These are phyloP conservation scores for Drosophila kanapiae DNA, from an alignment of 1,140 invertebrate genomes.

Conservation along the genomic window DNA sequence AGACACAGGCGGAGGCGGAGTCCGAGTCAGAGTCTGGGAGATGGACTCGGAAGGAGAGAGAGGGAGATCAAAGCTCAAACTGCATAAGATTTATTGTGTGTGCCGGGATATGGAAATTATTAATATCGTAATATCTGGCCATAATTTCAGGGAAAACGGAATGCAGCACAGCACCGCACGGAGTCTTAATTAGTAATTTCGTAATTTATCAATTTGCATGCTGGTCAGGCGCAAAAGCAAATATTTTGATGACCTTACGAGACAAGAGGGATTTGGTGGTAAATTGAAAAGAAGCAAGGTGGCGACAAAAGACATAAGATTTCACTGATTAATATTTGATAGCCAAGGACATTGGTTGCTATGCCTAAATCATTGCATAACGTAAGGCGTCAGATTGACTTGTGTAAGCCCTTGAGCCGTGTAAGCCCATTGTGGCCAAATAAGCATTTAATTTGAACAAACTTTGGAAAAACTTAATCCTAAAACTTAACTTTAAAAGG, in stretches of 20 bases:
- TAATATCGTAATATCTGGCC: conserved; percentile 79
- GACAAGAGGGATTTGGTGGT: conserved; percentile 4
- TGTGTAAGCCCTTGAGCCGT: conserved; percentile 24
- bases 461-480: background rate
- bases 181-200: conserved; percentile 79
- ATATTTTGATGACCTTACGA: conserved; percentile 56
- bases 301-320: conserved; percentile 17
- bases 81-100: conserved; percentile 72
- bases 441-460: conserved; percentile 9
- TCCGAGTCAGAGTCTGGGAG: background rate
- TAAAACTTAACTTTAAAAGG: too few relatives aligned
- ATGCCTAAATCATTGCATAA: conserved; percentile 28
- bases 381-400: conserved; percentile 9
- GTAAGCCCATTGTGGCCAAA: conserved; percentile 18
- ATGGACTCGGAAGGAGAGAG: background rate
- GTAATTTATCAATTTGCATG: conserved; percentile 80
- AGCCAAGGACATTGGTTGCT: conserved; percentile 7
- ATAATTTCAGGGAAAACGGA: conserved; percentile 53
- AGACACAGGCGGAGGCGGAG: conserved; percentile 5
- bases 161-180: conserved; percentile 11
- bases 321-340: conserved; percentile 60
- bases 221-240: conserved; percentile 51
- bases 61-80: conserved; percentile 10
- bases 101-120: conserved; percentile 75
- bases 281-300: conserved; percentile 28